Conservation (phyloP, 2,888 invertebrate species). For the Rotaria socialis region DNA sequence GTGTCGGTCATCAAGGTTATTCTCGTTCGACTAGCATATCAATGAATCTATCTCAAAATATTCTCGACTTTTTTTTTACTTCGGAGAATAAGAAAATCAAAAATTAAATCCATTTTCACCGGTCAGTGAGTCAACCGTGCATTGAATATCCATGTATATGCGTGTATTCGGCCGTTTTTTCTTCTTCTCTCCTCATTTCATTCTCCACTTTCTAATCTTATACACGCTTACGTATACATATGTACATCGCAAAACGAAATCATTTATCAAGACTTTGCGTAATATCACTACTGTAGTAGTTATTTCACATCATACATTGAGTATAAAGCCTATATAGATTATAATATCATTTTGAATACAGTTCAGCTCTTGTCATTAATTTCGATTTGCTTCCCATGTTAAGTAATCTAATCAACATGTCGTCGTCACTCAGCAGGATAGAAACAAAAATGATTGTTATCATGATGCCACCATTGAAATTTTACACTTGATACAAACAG, state of each 20-base stretch:
- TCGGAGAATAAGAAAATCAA: not conserved
- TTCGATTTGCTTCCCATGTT: not conserved
- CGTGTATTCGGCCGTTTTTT: not conserved
- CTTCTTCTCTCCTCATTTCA: not conserved
- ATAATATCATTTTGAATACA: not conserved
- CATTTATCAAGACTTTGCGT: slow-evolving; percentile 13
- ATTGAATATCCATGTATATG: not conserved
- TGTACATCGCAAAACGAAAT: not conserved
- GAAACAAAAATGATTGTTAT: not conserved
- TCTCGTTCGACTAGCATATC: not conserved
- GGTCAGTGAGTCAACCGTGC: not conserved
- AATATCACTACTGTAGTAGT: not conserved
- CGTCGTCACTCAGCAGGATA: not conserved
- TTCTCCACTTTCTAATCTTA: not conserved
- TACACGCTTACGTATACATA: not conserved
- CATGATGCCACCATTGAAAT: not conserved
- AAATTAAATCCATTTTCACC: not conserved
- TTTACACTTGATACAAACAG: not conserved
- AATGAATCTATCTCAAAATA: not conserved
- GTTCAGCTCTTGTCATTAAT: too few species aligned
- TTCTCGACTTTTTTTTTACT: not conserved
- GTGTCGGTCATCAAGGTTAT: slow-evolving; percentile 16
- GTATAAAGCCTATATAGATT: not conserved
- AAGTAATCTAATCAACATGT: not conserved
- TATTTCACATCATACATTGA: not conserved